Conservation (phyloP, 1,140 invertebrate genomes). For the Nasonia vitripennis region DNA sequence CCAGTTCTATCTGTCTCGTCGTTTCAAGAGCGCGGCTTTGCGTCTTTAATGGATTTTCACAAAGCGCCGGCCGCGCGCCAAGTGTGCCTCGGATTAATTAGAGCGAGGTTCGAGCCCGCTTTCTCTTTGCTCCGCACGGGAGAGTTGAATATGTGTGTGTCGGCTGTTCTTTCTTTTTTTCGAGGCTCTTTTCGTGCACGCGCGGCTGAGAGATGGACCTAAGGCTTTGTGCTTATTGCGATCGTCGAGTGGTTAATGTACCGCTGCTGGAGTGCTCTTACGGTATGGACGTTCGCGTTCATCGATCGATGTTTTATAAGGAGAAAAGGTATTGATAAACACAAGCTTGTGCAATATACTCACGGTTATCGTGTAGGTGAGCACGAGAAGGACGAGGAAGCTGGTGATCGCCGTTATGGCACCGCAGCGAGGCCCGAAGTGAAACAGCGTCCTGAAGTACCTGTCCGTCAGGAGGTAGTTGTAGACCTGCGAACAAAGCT, state of each 20-base stretch:
- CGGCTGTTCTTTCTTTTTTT: background rate
- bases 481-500: slow-evolving; percentile 59
- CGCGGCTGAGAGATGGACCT: background rate
- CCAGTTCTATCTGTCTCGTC: background rate
- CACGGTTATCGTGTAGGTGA: slow-evolving; percentile 60
- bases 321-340: too few relatives aligned
- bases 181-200: background rate
- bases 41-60: slow-evolving; percentile 44
- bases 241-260: slow-evolving; percentile 1
- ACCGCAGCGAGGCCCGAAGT: slow-evolving; percentile 59
- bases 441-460: slow-evolving; percentile 58
- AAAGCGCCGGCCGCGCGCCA: background rate
- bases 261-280: too few relatives aligned
- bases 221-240: background rate
- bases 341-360: slow-evolving; percentile 42
- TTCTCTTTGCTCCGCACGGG: background rate
- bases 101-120: slow-evolving; percentile 32
- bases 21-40: background rate
- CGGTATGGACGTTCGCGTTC: too few relatives aligned
- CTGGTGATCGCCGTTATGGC: slow-evolving; percentile 60
- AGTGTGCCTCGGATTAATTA: slow-evolving; percentile 43
- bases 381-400: slow-evolving; percentile 55
- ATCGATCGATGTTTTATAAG: too few relatives aligned
- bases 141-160: too few relatives aligned
- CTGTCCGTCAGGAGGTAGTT: slow-evolving; percentile 60